These are phyloP conservation scores for Solea solea DNA, from an alignment of 2,113 vertebrate species.

Conservation along the genomic window DNA sequence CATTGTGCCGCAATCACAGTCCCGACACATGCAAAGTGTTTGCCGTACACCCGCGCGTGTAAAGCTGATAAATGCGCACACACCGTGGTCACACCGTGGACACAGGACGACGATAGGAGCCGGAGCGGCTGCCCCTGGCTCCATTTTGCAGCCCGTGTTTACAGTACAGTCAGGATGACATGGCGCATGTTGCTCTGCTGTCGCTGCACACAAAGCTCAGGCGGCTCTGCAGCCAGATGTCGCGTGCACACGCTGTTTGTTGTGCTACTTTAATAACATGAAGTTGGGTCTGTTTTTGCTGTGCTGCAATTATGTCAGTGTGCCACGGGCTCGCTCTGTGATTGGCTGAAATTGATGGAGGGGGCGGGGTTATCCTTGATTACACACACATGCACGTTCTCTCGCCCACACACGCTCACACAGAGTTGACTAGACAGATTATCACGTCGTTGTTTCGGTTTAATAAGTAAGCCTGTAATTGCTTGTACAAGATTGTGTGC, in stretches of 20 bases:
- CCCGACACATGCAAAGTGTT: not conserved
- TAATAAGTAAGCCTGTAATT: slow-evolving; percentile 51
- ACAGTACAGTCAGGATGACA: slow-evolving; percentile 71
- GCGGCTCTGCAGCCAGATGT: slow-evolving; percentile 6
- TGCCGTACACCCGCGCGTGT: not conserved
- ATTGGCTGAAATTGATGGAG: slow-evolving; percentile 85
- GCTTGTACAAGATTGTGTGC: slow-evolving; percentile 27
- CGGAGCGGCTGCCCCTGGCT: slow-evolving; percentile 51
- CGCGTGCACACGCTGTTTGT: slow-evolving; percentile 7
- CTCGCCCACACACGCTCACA: slow-evolving; percentile 32
- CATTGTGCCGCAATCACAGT: not conserved
- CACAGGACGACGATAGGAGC: slow-evolving; percentile 4
- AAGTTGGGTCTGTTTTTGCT: slow-evolving; percentile 69
- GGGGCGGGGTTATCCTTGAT: slow-evolving; percentile 83
- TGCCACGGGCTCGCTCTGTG: slow-evolving; percentile 70
- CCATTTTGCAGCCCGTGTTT: slow-evolving; percentile 81
- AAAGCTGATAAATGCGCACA: not conserved
- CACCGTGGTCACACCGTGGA: slow-evolving; percentile 6
- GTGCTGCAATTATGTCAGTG: slow-evolving; percentile 80
- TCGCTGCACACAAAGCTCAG: slow-evolving; percentile 29
- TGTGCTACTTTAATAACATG: slow-evolving; percentile 12
- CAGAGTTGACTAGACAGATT: slow-evolving; percentile 46
- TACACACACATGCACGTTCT: slow-evolving; percentile 61
- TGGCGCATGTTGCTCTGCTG: slow-evolving; percentile 53
- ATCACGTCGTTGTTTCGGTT: slow-evolving; percentile 64